Evolutionary conservation across 2,888 invertebrate genomes (phyloP).

Genomic region (Melieria picta): DNA sequence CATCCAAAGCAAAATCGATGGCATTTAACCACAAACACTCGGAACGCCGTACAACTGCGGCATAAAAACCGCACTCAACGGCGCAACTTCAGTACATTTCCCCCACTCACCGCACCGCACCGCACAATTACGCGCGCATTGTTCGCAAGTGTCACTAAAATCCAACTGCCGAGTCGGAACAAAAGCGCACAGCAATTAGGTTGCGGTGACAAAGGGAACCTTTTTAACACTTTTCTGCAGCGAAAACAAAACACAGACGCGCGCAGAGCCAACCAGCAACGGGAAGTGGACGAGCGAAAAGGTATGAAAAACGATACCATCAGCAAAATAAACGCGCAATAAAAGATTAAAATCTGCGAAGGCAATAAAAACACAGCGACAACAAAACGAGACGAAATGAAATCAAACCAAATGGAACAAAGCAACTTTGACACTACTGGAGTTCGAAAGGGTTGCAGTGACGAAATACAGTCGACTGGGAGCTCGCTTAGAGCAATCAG

Average conservation of each 20-base stretch:
- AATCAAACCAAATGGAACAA: neutral
- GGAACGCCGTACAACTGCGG: too few species aligned
- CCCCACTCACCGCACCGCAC: slow-evolving; percentile 3
- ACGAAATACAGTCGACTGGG: too few species aligned
- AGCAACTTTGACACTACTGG: too few species aligned
- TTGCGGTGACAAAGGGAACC: slow-evolving; percentile 33
- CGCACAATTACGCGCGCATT: slow-evolving; percentile 37
- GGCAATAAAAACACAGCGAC: neutral
- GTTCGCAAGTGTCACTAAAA: slow-evolving; percentile 32
- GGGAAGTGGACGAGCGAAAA: neutral
- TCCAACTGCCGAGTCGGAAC: slow-evolving; percentile 12
- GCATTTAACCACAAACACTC: too few species aligned
- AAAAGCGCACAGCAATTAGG: slow-evolving; percentile 38
- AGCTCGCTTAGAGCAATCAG: neutral
- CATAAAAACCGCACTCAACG: too few species aligned
- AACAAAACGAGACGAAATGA: neutral
- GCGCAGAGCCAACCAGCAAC: slow-evolving; percentile 5
- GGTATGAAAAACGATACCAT: slow-evolving; percentile 21
- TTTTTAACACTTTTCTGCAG: slow-evolving; percentile 32
- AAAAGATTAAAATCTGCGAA: slow-evolving; percentile 16
- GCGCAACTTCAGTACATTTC: too few species aligned
- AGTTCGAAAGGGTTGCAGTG: too few species aligned
- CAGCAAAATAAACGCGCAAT: slow-evolving; percentile 26
- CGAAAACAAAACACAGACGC: slow-evolving; percentile 3
- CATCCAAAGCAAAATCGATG: too few species aligned